phyloP scores from a whole-genome alignment of 2,797 vertebrate genomes.

The Urocyon cinereoargenteus region DNA sequence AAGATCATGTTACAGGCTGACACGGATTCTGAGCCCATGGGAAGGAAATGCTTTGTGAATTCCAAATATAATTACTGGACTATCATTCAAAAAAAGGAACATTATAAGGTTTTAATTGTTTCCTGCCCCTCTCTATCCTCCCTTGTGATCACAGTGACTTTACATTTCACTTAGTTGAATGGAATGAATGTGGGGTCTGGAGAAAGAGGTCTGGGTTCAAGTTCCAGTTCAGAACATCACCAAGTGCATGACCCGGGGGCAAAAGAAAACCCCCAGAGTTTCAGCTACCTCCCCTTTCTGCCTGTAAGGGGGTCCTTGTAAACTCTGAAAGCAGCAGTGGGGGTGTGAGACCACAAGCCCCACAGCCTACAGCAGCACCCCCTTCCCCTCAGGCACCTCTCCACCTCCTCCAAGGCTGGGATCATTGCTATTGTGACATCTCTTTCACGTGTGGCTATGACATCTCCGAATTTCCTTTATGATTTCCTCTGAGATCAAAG shows the following conservation, averaged over 20 bases:
- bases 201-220: not conserved
- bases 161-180: not conserved
- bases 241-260: not conserved
- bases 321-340: not conserved
- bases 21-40: not conserved
- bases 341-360: no score
- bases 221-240: not conserved
- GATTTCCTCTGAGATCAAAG: not conserved
- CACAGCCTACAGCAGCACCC: no score
- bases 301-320: not conserved
- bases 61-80: slow-evolving; percentile 9
- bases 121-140: not conserved
- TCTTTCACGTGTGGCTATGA: not conserved
- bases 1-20: not conserved
- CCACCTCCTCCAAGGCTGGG: no score
- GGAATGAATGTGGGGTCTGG: not conserved
- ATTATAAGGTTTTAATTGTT: not conserved
- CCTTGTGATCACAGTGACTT: not conserved
- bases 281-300: not conserved
- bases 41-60: slow-evolving; percentile 59
- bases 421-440: not conserved
- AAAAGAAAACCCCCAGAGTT: not conserved
- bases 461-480: not conserved
- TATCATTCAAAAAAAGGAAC: not conserved
- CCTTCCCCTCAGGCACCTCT: not conserved